Conservation (phyloP, 2,113 vertebrate species). For the Corythoichthys haematopterus region DNA sequence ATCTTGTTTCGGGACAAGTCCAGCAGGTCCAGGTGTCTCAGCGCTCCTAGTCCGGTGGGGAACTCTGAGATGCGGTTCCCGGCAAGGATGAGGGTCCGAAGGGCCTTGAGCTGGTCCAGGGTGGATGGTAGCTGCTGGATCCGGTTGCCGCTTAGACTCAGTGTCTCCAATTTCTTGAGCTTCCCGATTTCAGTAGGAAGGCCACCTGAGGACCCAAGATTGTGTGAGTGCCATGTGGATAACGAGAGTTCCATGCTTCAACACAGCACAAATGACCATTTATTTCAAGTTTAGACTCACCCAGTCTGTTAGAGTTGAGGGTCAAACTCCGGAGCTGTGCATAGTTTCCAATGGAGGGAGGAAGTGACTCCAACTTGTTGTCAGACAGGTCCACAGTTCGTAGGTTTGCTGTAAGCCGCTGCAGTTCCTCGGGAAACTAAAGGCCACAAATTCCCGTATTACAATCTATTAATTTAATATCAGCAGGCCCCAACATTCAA, state of each 20-base stretch:
- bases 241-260: background rate
- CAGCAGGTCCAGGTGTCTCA: constrained; percentile 86
- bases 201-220: constrained; percentile 43
- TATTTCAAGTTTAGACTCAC: constrained; percentile 59
- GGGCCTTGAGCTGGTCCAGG: constrained; percentile 81
- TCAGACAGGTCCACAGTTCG: constrained; percentile 89
- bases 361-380: constrained; percentile 88
- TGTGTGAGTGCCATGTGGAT: background rate
- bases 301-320: constrained; percentile 85
- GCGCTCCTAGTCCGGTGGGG: constrained; percentile 78
- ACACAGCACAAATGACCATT: background rate
- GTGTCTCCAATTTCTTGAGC: constrained; percentile 90
- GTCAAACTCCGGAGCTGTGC: constrained; percentile 85
- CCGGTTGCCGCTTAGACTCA: constrained; percentile 84
- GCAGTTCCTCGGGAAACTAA: constrained; percentile 93
- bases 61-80: constrained; percentile 85
- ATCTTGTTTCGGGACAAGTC: constrained; percentile 94
- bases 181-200: constrained; percentile 86
- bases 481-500: background rate
- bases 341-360: constrained; percentile 82
- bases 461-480: background rate
- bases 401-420: constrained; percentile 83
- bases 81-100: constrained; percentile 85
- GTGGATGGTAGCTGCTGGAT: constrained; percentile 77
- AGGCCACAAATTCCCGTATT: background rate